A percentile compares a stretch with the other conserved stretches of the same genome.
These are phyloP conservation scores for Diplolepis rosae DNA, from an alignment of 2,888 invertebrate genomes.

Conservation along the genomic window DNA sequence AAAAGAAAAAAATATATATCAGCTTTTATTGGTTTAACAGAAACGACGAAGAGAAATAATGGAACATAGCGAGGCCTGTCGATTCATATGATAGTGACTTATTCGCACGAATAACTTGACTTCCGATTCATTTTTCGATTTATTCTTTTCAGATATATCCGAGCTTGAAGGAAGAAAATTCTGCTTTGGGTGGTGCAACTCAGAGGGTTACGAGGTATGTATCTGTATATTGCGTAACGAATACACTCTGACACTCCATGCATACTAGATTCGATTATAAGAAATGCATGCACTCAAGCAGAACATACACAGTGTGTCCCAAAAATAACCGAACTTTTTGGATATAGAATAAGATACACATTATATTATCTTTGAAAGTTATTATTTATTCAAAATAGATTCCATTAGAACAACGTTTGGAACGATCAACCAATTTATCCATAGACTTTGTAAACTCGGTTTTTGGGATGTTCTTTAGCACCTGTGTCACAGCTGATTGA, in stretches of 20 bases:
- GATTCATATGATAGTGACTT: neutral
- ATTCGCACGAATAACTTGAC: constrained; percentile 26
- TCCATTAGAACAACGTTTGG: too few relatives aligned
- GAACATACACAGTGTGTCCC: too few relatives aligned
- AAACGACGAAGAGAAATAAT: neutral
- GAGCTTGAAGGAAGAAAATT: constrained; percentile 68
- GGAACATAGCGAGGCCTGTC: neutral
- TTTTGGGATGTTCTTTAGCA: too few relatives aligned
- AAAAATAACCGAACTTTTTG: too few relatives aligned
- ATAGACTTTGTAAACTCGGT: too few relatives aligned
- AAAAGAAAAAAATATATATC: neutral
- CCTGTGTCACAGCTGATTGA: too few relatives aligned
- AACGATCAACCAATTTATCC: too few relatives aligned
- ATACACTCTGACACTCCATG: neutral
- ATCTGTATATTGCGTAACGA: constrained; percentile 30
- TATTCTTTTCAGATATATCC: constrained; percentile 68
- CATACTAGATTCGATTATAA: neutral
- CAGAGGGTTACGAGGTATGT: constrained; percentile 70
- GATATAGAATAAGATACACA: too few relatives aligned
- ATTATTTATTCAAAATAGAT: too few relatives aligned
- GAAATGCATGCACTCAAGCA: neutral
- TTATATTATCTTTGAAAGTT: too few relatives aligned
- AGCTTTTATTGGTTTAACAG: neutral
- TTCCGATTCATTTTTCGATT: constrained; percentile 22
- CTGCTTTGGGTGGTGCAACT: constrained; percentile 68